Evolutionary conservation across 2,888 invertebrate genomes (phyloP), one percentile per base, ranked within the genome.

Genomic region (Drosophila histrio): DNA sequence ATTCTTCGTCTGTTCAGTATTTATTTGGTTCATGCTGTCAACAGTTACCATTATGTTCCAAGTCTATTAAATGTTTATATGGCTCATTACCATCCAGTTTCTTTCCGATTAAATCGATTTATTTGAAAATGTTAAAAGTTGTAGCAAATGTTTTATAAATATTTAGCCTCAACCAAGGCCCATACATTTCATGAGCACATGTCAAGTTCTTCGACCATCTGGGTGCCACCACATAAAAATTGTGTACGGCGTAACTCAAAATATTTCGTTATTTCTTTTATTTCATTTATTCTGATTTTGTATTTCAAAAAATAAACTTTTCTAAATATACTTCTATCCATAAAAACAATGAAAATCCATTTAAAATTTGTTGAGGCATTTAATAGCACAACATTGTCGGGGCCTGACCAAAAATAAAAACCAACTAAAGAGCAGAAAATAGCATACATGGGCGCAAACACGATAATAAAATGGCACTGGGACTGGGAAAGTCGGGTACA

Each of bases 261-360:
- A 50, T 39, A 44, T 13, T 38, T 22, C 15, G 19, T 36, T 65
- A 36, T 41, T 7, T 17, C 24, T 15, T 30, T 22, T 13, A 9
- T n/a, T n/a, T n/a, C 3, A 19, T 3, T 22, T 30, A 19, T 44
- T 52, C 19, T 39, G 39, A n/a, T 9, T 52, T 28, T 39, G 39
- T 52, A 1, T 30, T 52, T 52, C 21, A 28, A 52, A 58, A 60
- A 41, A 60, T 57, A 70, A 75, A 65, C 64, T 53, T 39, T 61
- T 76, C 54, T 61, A 76, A 71, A 75, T 65, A 56, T 64, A 69
- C 50, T 43, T 7, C 49, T 47, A 26, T 28, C 41, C 58, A 44
- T 59, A 59, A 61, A 62, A 66, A 77, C 80, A 79, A 66, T 68
- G 67, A 68, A 73, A 79, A 70, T 64, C 62, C 77, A 83, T 86